A percentile compares a stretch with the other conserved stretches of the same genome.
These are phyloP conservation scores for Drosophila mulleri DNA, from an alignment of 2,888 invertebrate genomes.

Conservation along the genomic window DNA sequence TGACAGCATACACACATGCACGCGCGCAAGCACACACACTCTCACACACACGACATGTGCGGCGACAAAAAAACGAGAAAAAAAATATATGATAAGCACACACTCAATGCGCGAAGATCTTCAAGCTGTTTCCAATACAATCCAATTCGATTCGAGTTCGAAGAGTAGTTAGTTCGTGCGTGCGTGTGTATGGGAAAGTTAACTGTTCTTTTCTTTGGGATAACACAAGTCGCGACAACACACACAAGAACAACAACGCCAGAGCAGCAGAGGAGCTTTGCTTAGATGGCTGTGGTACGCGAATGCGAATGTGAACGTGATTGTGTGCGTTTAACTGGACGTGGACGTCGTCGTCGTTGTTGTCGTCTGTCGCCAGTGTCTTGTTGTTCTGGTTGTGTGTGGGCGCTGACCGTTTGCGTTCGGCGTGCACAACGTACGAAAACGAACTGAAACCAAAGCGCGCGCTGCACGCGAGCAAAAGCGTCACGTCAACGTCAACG, in stretches of 20 bases:
- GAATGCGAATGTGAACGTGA: background rate
- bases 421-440: slow-evolving; percentile 79
- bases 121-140: background rate
- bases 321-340: slow-evolving; percentile 13
- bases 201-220: slow-evolving; percentile 40
- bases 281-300: slow-evolving; percentile 1
- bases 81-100: background rate
- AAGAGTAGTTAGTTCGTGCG: background rate
- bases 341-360: slow-evolving; percentile 14
- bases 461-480: slow-evolving; percentile 75
- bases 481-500: slow-evolving; percentile 55
- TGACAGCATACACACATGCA: background rate
- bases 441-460: slow-evolving; percentile 81
- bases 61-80: background rate
- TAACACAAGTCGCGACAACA: slow-evolving; percentile 38
- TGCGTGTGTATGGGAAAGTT: slow-evolving; percentile 15
- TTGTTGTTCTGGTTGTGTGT: slow-evolving; percentile 42
- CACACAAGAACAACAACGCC: slow-evolving; percentile 21
- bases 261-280: slow-evolving; percentile 27
- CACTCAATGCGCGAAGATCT: background rate
- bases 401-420: slow-evolving; percentile 67
- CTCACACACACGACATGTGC: slow-evolving; percentile 1
- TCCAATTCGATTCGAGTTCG: slow-evolving; percentile 23
- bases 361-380: slow-evolving; percentile 9
- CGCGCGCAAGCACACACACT: slow-evolving; percentile 6